Evolutionary conservation across 2,113 vertebrate genomes (phyloP), one percentile per base, ranked within the genome.

Genomic region (Austrofundulus limnaeus): DNA sequence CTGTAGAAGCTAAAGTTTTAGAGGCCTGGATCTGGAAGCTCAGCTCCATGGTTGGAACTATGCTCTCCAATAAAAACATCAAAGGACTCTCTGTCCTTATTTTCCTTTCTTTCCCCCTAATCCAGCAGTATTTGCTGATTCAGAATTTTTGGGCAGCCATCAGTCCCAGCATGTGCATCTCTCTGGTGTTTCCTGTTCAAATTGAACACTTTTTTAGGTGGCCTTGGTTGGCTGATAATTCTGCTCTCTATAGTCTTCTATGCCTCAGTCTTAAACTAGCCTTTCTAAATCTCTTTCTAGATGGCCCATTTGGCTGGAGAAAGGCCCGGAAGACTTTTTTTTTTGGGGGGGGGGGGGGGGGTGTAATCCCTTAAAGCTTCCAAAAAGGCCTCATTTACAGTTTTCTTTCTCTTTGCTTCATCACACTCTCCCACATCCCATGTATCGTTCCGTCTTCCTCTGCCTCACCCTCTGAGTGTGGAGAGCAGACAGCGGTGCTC

Each of bases 311-410:
- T 85, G 74, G 72, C 80, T 81, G 68, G 66, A 80, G 63, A 74
- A 66, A 71, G 68, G 58, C 72, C 75, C 51, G 69, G 66, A 75
- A 54, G 51, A n/a, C 69, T 66, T 65, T 68, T 70, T 64, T 31
- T n/a, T n/a, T n/a, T n/a, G n/a, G n/a, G n/a, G n/a, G n/a, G n/a
- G n/a, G n/a, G 65, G 61, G 60, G 54, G 70, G 73, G 61, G 55
- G 73, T 72, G 82, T 88, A 85, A 87, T 89, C 86, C 83, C 75
- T 74, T 51, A 68, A 81, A 85, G 78, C 83, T 80, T 82, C 68
- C 74, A 77, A 83, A 86, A 87, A 80, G 54, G 76, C 82, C 81
- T 88, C 73, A 88, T 85, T 89, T 87, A 89, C 80, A 87, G 85
- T 83, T 88, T 83, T 82, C 86, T 58, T 75, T 81, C 80, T 72